Evolutionary conservation across 2,113 vertebrate genomes (phyloP), one percentile per base, ranked within the genome.

Genomic region (Pseudonaja textilis): DNA sequence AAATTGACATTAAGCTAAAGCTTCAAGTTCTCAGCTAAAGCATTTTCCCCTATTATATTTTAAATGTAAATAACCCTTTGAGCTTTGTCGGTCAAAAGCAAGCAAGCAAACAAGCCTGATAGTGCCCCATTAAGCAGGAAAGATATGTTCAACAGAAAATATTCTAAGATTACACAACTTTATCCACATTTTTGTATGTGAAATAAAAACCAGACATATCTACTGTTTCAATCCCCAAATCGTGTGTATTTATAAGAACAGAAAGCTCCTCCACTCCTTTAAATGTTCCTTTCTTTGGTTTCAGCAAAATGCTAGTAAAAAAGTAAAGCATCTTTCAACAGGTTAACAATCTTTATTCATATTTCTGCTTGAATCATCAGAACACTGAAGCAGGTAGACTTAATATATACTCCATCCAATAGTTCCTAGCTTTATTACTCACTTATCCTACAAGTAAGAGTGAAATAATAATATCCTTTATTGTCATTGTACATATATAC

Each of bases 321-420:
- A 93, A 20, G 50, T 39, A 90, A 3, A 91, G 6, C 39, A 92
- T 54, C 25, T 90, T 89, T 64, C 69, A 91, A 69, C 90, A 86
- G 85, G n/a, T n/a, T 95, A 94, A 94, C 93, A 87, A 94, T 54
- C 85, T 57, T 92, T 25, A 86, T 92, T 90, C 25, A 0, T 11
- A 87, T 87, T n/a, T 29, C 25, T 50, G 12, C 3, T 86, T 61
- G 42, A 87, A 47, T 4, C 85, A 86, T 57, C 54, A 26, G 26
- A 55, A 47, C 23, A 20, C 11, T 42, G 54, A 18, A 86, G 10
- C 39, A 91, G 42, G 2, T 45, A 54, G 26, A 52, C 12, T 55
- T 47, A 42, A 50, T 64, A 81, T 81, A 25, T 12, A 92, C 5
- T 9, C 88, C 25, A 88, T n/a, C 1, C 26, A n/a, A 52, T 81